Evolutionary conservation across 1,140 invertebrate species (phyloP).

Genomic region (Nymphalis io): DNA sequence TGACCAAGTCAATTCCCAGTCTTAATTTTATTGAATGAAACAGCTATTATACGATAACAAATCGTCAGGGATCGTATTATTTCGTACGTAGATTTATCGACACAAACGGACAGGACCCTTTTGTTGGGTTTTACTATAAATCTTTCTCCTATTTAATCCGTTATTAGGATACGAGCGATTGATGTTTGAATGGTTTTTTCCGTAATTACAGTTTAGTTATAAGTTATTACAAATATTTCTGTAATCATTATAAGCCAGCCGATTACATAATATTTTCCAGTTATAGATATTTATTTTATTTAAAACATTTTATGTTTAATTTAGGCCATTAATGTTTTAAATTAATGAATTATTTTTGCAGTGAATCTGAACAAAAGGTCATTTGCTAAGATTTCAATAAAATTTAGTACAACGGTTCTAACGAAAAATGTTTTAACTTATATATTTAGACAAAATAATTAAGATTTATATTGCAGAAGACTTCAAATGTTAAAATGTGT

Average conservation of each 20-base stretch:
- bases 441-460: no score
- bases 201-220: neutral
- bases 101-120: slow-evolving; percentile 59
- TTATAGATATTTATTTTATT: no score
- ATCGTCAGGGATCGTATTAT: slow-evolving; percentile 72
- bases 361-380: no score
- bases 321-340: no score
- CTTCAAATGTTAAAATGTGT: no score
- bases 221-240: neutral
- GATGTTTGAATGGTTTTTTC: slow-evolving; percentile 44
- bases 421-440: no score
- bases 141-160: slow-evolving; percentile 68
- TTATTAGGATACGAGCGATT: slow-evolving; percentile 67
- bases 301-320: no score
- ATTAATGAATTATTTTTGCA: no score
- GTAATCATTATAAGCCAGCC: neutral
- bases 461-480: no score
- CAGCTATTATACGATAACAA: slow-evolving; percentile 66
- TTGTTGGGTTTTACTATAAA: slow-evolving; percentile 73
- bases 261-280: no score
- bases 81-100: slow-evolving; percentile 74
- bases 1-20: slow-evolving; percentile 18
- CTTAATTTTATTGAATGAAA: slow-evolving; percentile 63
- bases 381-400: no score
- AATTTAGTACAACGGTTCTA: no score